Percentiles rank a stretch among this genome's conserved stretches.
These are phyloP conservation scores for Apamea monoglypha DNA, from an alignment of 2,888 invertebrate species.

Conservation along the genomic window DNA sequence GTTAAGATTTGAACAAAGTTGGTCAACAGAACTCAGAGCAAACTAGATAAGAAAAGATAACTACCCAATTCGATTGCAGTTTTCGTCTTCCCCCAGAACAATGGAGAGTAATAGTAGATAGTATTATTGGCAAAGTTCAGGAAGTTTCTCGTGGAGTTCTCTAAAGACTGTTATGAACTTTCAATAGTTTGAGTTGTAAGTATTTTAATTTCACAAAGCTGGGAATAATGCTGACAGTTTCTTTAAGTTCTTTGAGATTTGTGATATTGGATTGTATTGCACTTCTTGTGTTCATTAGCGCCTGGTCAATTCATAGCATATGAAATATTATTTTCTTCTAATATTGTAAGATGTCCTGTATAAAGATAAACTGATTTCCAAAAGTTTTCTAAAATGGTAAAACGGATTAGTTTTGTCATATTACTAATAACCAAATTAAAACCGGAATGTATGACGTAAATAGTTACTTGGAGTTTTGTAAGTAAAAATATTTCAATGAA, in stretches of 20 bases:
- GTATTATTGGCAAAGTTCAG: constrained; percentile 10
- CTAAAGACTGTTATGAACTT: background rate
- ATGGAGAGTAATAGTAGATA: background rate
- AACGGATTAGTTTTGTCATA: background rate
- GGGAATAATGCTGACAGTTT: background rate
- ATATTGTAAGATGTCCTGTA: background rate
- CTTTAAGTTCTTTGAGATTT: background rate
- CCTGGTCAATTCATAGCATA: background rate
- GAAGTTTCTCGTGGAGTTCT: background rate
- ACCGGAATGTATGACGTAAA: background rate
- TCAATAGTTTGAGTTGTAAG: background rate
- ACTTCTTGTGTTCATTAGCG: background rate
- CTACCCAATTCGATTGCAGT: background rate
- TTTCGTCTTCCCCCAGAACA: background rate
- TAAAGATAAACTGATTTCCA: background rate
- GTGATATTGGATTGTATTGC: too few relatives aligned
- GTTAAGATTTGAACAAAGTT: background rate
- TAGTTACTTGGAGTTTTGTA: background rate
- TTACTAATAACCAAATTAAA: background rate
- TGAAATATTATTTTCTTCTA: background rate
- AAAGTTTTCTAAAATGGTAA: background rate
- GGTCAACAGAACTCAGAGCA: background rate
- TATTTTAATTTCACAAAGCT: background rate
- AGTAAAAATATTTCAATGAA: background rate
- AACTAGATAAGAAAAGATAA: background rate